Conservation (phyloP, 2,113 vertebrate genomes). For the Geococcyx californianus region DNA sequence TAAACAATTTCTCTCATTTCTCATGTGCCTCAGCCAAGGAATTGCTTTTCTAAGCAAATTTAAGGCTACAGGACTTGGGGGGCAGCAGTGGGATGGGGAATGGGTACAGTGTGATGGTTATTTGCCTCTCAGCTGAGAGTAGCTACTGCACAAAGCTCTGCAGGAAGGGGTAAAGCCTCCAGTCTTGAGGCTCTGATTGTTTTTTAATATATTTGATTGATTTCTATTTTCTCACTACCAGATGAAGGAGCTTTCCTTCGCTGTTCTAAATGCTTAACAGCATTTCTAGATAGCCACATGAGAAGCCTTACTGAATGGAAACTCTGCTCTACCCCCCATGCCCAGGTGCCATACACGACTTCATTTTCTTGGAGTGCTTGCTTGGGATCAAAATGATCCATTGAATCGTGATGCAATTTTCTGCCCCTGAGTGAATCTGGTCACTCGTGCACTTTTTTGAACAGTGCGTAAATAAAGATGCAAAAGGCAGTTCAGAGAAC, state of each 20-base stretch:
- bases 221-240: background rate
- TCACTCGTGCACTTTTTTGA: background rate
- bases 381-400: background rate
- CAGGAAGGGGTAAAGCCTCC: background rate
- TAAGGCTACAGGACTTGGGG: background rate
- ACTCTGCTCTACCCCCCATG: background rate
- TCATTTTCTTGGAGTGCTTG: background rate
- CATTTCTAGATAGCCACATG: background rate
- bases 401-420: background rate
- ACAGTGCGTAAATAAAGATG: background rate
- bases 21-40: background rate
- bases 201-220: background rate
- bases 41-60: background rate
- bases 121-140: background rate
- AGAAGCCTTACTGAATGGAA: background rate
- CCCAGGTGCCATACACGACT: background rate
- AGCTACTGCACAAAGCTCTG: background rate
- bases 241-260: background rate
- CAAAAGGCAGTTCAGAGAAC: background rate
- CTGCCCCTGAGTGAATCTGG: background rate
- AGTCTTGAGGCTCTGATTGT: background rate
- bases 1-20: background rate
- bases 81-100: rapidly evolving
- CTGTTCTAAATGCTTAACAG: background rate
- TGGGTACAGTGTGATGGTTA: background rate